phyloP scores from a whole-genome alignment of 2,888 invertebrate genomes.

The Vesta saturnalis region DNA sequence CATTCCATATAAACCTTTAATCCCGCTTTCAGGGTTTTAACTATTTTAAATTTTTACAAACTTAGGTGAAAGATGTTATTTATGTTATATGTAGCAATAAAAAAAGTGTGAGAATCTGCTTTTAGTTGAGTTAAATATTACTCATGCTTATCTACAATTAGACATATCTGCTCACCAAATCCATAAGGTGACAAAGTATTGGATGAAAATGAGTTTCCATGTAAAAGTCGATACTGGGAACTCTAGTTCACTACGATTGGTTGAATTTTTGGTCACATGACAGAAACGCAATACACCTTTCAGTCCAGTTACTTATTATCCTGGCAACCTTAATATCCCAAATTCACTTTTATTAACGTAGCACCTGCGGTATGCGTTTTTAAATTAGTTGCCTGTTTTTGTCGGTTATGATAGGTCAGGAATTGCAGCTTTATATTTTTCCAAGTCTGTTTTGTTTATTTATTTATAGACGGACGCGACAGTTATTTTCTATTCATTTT shows the following conservation, averaged over 20 bases:
- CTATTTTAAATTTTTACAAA: neutral
- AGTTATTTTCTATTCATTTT: conserved; percentile 31
- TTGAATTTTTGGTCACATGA: conserved; percentile 44
- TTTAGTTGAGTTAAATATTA: too few relatives aligned
- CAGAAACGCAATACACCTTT: conserved; percentile 39
- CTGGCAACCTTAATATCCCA: conserved; percentile 43
- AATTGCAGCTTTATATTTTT: conserved; percentile 15
- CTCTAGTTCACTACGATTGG: conserved; percentile 45
- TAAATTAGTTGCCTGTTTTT: conserved; percentile 54
- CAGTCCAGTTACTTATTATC: conserved; percentile 48
- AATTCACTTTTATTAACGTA: conserved; percentile 41
- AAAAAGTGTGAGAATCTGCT: too few relatives aligned
- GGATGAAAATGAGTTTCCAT: conserved; percentile 42
- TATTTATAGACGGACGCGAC: conserved; percentile 21
- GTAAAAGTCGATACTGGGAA: conserved; percentile 50
- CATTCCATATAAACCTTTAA: neutral
- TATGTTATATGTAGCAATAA: neutral
- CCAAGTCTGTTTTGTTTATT: conserved; percentile 17
- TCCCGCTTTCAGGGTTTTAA: neutral
- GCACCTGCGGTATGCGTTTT: conserved; percentile 49
- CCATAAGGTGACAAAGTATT: conserved; percentile 24
- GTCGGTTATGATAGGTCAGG: conserved; percentile 50
- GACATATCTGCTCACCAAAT: conserved; percentile 27
- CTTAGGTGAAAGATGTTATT: neutral
- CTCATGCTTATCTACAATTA: conserved; percentile 15